Evolutionary conservation across 2,113 vertebrate species (phyloP).

Genomic region (Hepsetus odoe): DNA sequence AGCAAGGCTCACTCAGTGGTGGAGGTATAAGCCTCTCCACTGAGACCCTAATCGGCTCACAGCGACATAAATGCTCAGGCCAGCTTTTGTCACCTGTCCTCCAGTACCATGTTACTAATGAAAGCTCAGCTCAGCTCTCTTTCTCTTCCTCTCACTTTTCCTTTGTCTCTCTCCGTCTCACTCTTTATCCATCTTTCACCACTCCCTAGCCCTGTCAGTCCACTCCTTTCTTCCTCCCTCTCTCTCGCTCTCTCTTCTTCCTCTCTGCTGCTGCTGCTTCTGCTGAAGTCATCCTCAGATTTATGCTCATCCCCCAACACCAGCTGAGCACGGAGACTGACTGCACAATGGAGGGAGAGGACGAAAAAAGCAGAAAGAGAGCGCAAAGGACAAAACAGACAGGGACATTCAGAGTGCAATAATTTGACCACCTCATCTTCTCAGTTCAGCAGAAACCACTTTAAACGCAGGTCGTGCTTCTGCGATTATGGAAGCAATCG

Average conservation of each 20-base stretch:
- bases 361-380: not conserved
- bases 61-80: slow-evolving; percentile 38
- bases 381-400: not conserved
- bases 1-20: slow-evolving; percentile 48
- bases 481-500: not conserved
- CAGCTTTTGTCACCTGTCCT: slow-evolving; percentile 59
- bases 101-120: slow-evolving; percentile 18
- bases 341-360: slow-evolving; percentile 35
- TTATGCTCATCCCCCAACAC: slow-evolving; percentile 34
- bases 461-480: not conserved
- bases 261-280: slow-evolving; percentile 18
- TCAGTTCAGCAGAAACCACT: not conserved
- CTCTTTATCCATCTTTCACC: slow-evolving; percentile 25
- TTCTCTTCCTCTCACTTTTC: slow-evolving; percentile 5
- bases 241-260: not conserved
- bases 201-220: not conserved
- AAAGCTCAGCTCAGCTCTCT: slow-evolving; percentile 36
- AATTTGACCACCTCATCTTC: not conserved
- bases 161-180: not conserved
- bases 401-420: not conserved
- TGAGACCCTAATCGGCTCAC: slow-evolving; percentile 63
- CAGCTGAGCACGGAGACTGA: slow-evolving; percentile 18
- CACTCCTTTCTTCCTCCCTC: not conserved
- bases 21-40: slow-evolving; percentile 58
- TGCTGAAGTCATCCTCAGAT: slow-evolving; percentile 44